Evolutionary conservation across 2,888 invertebrate species (phyloP), one percentile per base, ranked within the genome.

Genomic region (Pammene aurita): DNA sequence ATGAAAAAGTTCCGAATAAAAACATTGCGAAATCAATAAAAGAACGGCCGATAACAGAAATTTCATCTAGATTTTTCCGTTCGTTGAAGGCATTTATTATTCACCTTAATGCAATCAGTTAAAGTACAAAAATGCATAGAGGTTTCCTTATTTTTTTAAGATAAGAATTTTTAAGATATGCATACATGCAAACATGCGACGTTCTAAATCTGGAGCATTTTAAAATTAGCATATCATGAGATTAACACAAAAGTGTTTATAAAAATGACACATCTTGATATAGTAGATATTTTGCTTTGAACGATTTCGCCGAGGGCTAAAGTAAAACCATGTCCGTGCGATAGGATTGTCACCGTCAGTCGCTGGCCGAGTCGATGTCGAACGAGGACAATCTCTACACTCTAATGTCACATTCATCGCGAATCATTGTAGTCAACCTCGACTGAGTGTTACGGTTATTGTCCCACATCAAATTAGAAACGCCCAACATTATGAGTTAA

Each of bases 11-110:
- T 38, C 62, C 50, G 50, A 38, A 13, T 18, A 18, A 48, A 61
- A 9, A 38, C 14, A 35, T 16, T 62, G 26, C 26, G 9, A 41
- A 50, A 52, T 41, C 18, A 52, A 62, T 41, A 62, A 35, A 6
- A 60, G 13, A 14, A 50, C n/a, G 62, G 18, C 50, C 62, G 62
- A 62, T 50, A 62, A 52, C 6, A 62, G 9, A 41, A 18, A 50
- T n/a, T 35, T 18, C 13, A 6, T 38, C 13, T 38, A 38, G 18
- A 35, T 0, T 35, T 50, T 50, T 11, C 50, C 11, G 11, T n/a
- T 26, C 6, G 5, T 35, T 5, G 42, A 14, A 13, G 13, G 0
- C 0, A 54, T 54, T 0, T 5, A 18, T 11, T 13, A 10, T 26
- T 7, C 26, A 52, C 52, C n/a, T 34, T 54, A 34, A 52, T 34